phyloP scores from a whole-genome alignment of 2,113 vertebrate species.

The Pachypanchax playfairii region DNA sequence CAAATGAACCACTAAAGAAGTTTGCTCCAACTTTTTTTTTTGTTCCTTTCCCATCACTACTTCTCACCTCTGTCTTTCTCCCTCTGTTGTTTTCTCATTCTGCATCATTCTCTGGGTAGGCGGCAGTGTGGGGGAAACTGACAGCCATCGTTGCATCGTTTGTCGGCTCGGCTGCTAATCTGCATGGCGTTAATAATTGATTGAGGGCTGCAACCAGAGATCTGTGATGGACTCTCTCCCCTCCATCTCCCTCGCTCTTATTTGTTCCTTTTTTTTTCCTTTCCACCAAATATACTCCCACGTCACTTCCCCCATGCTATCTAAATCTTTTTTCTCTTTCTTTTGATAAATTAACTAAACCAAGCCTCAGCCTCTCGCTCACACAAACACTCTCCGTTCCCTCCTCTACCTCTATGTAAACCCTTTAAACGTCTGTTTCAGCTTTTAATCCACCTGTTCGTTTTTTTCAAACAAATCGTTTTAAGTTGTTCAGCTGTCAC shows the following conservation, averaged over 20 bases:
- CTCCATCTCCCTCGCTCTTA: slow-evolving; percentile 37
- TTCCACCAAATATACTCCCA: slow-evolving; percentile 57
- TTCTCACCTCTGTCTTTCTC: slow-evolving; percentile 32
- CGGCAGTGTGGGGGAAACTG: slow-evolving; percentile 49
- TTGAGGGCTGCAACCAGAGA: slow-evolving; percentile 67
- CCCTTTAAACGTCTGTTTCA: slow-evolving; percentile 42
- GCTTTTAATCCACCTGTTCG: slow-evolving; percentile 56
- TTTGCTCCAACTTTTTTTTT: slow-evolving; percentile 39
- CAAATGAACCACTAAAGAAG: slow-evolving; percentile 50
- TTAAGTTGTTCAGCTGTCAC: slow-evolving; percentile 56
- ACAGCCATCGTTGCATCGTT: slow-evolving; percentile 74
- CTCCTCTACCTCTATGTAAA: slow-evolving; percentile 17
- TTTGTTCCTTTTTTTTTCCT: slow-evolving; percentile 52
- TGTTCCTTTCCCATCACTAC: slow-evolving; percentile 41
- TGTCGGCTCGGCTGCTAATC: slow-evolving; percentile 74
- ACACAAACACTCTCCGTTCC: slow-evolving; percentile 19
- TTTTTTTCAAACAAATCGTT: slow-evolving; percentile 45
- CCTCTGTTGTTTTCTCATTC: slow-evolving; percentile 45
- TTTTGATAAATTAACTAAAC: slow-evolving; percentile 57
- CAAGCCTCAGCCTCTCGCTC: slow-evolving; percentile 22
- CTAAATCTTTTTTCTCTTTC: slow-evolving; percentile 57
- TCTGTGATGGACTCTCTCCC: slow-evolving; percentile 65
- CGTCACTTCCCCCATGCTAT: slow-evolving; percentile 48
- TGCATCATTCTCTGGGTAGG: slow-evolving; percentile 57
- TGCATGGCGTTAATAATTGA: slow-evolving; percentile 83